phyloP scores from a whole-genome alignment of 2,797 vertebrate species.

The Rhinogobio ventralis region DNA sequence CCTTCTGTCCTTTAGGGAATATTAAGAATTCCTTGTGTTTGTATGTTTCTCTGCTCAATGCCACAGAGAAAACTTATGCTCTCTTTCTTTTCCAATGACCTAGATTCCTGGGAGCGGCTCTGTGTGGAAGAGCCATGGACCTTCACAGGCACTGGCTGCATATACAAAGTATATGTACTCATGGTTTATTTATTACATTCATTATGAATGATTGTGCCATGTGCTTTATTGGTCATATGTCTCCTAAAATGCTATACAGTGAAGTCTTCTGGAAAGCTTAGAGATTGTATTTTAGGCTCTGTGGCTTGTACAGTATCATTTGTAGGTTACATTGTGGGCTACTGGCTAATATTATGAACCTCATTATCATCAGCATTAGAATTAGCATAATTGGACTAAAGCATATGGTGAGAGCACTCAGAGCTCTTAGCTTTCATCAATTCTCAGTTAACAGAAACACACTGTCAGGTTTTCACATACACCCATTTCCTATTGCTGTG shows the following conservation, averaged over 20 bases:
- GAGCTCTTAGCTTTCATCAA: slow-evolving; percentile 21
- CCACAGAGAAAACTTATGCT: slow-evolving; percentile 18
- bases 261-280: not conserved
- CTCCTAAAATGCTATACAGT: not conserved
- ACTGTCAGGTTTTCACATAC: not conserved
- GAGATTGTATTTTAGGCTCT: not conserved
- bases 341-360: slow-evolving; percentile 13
- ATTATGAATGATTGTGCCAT: slow-evolving; percentile 13
- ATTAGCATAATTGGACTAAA: slow-evolving; percentile 41
- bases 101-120: slow-evolving; percentile 33
- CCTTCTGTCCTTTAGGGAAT: slow-evolving; percentile 6
- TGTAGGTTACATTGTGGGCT: not conserved
- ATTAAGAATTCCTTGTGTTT: slow-evolving; percentile 39
- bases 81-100: slow-evolving; percentile 41
- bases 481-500: not conserved
- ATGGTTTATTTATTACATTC: slow-evolving; percentile 47
- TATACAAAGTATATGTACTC: slow-evolving; percentile 15
- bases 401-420: slow-evolving; percentile 29
- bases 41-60: slow-evolving; percentile 26
- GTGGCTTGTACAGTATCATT: not conserved
- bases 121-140: slow-evolving; percentile 4
- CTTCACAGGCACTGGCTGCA: slow-evolving; percentile 16
- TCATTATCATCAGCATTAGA: slow-evolving; percentile 34
- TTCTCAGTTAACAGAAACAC: slow-evolving; percentile 42
- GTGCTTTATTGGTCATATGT: slow-evolving; percentile 13